These are phyloP conservation scores for Arvicanthis niloticus DNA, from an alignment of 2,113 vertebrate genomes.

Conservation along the genomic window DNA sequence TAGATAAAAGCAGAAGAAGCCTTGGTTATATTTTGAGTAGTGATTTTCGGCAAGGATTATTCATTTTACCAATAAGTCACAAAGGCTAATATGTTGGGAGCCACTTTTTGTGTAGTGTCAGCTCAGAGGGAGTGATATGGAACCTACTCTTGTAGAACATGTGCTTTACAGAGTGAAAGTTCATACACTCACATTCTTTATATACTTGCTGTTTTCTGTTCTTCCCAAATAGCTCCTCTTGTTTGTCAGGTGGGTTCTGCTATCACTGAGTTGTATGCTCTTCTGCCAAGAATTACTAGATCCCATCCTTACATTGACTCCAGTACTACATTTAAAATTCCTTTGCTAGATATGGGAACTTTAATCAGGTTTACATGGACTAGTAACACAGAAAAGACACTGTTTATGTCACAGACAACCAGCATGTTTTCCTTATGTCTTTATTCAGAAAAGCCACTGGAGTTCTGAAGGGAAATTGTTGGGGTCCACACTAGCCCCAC, in stretches of 20 bases:
- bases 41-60: neutral
- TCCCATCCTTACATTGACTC: too few species aligned
- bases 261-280: neutral
- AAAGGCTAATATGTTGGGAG: neutral
- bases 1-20: neutral
- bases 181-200: neutral
- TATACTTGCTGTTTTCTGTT: neutral
- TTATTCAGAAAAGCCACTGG: too few species aligned
- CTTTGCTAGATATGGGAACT: too few species aligned
- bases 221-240: neutral
- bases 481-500: too few species aligned
- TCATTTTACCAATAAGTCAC: neutral
- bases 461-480: too few species aligned
- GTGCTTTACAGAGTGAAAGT: too few species aligned
- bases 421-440: too few species aligned
- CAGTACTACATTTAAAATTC: too few species aligned
- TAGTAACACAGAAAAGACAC: too few species aligned
- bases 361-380: too few species aligned
- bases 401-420: too few species aligned
- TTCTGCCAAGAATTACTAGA: neutral
- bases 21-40: neutral
- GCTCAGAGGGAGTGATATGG: too few species aligned
- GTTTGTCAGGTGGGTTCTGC: neutral
- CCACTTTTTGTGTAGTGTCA: neutral
- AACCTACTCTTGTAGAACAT: neutral